Conservation (phyloP, 2,797 vertebrate species). For the Lepilemur ruficaudatus region DNA sequence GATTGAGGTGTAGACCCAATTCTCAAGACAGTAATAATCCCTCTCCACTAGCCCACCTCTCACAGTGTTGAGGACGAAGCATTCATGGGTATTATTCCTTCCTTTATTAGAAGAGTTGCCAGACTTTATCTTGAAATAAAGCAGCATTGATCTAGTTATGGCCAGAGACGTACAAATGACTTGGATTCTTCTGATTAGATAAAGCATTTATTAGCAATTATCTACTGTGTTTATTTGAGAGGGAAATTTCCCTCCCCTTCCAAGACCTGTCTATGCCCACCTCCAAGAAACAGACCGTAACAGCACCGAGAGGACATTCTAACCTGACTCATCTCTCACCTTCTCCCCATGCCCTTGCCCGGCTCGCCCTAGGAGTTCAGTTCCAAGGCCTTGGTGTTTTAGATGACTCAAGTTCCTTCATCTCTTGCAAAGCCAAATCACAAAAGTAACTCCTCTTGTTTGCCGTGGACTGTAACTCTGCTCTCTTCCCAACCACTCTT, state of each 20-base stretch:
- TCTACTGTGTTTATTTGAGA: neutral
- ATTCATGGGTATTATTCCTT: neutral
- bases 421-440: neutral
- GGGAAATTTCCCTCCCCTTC: neutral
- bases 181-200: neutral
- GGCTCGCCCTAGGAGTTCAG: neutral
- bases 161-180: neutral
- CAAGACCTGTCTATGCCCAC: neutral
- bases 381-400: neutral
- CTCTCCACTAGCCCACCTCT: neutral
- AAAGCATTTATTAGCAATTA: neutral
- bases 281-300: neutral
- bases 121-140: neutral
- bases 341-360: neutral
- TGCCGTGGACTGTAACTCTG: neutral
- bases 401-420: neutral
- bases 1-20: neutral
- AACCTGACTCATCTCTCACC: neutral
- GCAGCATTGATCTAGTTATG: neutral
- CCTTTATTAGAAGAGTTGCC: neutral
- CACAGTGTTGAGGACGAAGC: neutral
- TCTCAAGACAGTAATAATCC: neutral
- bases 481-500: neutral
- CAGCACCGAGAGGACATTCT: neutral
- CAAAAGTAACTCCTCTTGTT: neutral